phyloP scores from a whole-genome alignment of 1,140 invertebrate genomes.

The Portunus trituberculatus region DNA sequence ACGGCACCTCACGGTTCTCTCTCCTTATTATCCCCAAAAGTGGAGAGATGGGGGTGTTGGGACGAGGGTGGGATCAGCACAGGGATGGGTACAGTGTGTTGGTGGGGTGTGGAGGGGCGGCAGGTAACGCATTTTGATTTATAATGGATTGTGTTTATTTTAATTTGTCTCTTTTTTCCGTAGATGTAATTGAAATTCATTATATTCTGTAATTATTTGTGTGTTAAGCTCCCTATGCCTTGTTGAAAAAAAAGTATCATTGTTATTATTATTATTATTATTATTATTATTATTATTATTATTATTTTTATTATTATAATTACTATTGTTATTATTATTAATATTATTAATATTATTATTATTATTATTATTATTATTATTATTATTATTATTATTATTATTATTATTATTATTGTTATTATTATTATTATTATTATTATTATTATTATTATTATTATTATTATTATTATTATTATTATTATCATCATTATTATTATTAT shows the following conservation, averaged over 20 bases:
- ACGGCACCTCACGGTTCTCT: not conserved
- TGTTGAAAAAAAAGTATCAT: no score
- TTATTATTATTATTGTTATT: not conserved
- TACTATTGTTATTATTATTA: not conserved
- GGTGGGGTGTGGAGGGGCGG: no score
- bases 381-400: not conserved
- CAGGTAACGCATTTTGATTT: no score
- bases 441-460: no score
- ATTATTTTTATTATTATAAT: not conserved
- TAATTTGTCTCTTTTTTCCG: no score
- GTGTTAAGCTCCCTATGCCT: no score
- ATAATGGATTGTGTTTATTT: no score
- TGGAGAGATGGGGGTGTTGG: no score
- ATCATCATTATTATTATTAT: not conserved
- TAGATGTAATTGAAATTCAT: no score
- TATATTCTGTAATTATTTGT: no score
- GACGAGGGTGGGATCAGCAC: not conserved
- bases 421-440: not conserved
- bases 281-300: not conserved
- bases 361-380: not conserved
- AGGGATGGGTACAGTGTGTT: not conserved
- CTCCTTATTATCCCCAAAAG: not conserved
- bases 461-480: not conserved
- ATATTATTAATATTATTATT: not conserved
- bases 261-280: not conserved